Evolutionary conservation across 2,113 vertebrate species (phyloP), one percentile per base, ranked within the genome.

Genomic region (Ciconia boyciana): DNA sequence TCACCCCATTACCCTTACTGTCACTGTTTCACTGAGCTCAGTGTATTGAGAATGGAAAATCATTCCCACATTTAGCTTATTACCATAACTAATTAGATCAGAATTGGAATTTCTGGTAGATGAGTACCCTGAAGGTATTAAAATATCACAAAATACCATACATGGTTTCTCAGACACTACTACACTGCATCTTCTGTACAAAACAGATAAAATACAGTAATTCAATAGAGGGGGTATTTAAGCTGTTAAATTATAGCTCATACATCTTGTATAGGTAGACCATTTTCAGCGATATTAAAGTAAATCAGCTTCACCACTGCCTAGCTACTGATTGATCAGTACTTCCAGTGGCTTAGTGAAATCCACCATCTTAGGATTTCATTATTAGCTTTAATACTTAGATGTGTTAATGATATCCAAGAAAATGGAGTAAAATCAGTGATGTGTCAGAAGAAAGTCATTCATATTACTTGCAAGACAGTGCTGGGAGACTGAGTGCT

Each of bases 1-100:
- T 95, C 68, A 86, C 41, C 44, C 36, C 60, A 62, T 97, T 94
- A 93, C 72, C 69, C 28, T 95, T 91, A 54, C 32, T 72, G 62
- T 43, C 18, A 11, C 61, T 79, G 76, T 92, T 97, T 94, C 75
- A 89, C 29, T 77, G 61, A 91, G 7, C 12, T 49, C 62, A 91
- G 46, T 85, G 60, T 69, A 86, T 64, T 86, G 89, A 93, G 41
- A 87, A 93, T 17, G 71, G 78, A 81, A 97, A 88, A 89, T 93
- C 62, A 81, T 96, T 90, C 85, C 83, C 92, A 78, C 54, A 46
- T 89, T 95, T 89, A 82, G 28, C 20, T 87, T 90, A 90, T 87
- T 96, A 83, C 85, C 71, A 60, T 80, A 93, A 91, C 79, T 97
- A 94, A 98, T 94, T 96, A 90, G 49, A 78, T 95, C 74, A 88